Evolutionary conservation across 2,888 invertebrate genomes (phyloP).

Genomic region (Ornithoptera priamus): DNA sequence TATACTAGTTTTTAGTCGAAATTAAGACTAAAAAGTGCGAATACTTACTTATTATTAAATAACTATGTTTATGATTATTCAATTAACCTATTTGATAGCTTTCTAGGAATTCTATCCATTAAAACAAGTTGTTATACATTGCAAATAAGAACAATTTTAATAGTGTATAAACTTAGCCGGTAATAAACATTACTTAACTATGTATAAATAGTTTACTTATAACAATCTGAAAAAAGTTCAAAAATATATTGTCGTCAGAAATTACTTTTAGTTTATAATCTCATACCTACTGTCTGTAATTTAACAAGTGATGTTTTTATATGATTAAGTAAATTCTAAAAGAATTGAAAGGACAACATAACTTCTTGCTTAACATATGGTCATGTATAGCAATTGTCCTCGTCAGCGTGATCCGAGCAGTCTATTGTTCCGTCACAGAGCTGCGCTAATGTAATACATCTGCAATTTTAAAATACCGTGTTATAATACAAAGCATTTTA

Average conservation of each 20-base stretch:
- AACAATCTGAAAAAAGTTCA: constrained; percentile 1
- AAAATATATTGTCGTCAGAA: neutral
- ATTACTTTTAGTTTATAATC: constrained; percentile 2
- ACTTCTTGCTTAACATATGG: constrained; percentile 12
- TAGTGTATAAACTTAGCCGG: neutral
- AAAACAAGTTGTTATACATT: neutral
- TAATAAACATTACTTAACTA: neutral
- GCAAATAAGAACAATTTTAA: neutral
- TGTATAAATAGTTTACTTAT: neutral
- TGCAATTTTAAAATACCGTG: constrained; percentile 31
- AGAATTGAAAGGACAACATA: neutral
- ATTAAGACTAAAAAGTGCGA: neutral
- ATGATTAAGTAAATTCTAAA: neutral
- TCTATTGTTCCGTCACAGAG: constrained; percentile 82
- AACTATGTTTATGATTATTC: neutral
- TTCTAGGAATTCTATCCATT: neutral
- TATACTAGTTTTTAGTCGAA: constrained; percentile 1
- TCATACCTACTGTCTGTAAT: neutral
- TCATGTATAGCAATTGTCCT: constrained; percentile 82
- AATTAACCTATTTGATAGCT: neutral
- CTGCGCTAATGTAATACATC: constrained; percentile 82
- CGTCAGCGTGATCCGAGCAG: constrained; percentile 83
- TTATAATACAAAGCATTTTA: neutral
- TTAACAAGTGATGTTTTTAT: constrained; percentile 5
- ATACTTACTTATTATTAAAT: neutral